Conservation (phyloP, 2,113 vertebrate genomes). For the Sceloporus undulatus region DNA sequence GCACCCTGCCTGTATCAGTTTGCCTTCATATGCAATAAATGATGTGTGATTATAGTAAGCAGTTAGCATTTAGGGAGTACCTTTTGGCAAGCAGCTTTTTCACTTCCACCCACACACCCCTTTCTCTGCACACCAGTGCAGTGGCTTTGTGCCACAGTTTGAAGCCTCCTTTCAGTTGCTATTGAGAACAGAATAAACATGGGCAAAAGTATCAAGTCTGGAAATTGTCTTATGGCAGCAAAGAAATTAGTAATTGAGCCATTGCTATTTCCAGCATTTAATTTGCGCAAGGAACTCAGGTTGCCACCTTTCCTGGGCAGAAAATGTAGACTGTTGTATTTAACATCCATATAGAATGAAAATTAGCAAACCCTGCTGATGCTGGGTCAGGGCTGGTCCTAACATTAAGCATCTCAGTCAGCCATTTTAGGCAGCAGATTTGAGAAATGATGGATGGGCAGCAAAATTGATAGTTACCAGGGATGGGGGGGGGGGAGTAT, state of each 20-base stretch:
- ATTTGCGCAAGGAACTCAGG: not conserved
- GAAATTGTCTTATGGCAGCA: not conserved
- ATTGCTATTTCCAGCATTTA: not conserved
- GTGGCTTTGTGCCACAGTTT: slow-evolving; percentile 70
- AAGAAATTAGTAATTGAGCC: not conserved
- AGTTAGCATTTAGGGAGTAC: slow-evolving; percentile 69
- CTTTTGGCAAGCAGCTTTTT: slow-evolving; percentile 66
- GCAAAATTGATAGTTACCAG: not conserved
- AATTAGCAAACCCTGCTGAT: not conserved
- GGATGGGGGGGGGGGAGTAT: too few relatives aligned
- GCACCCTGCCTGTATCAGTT: slow-evolving; percentile 66
- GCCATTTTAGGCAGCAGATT: not conserved
- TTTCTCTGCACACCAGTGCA: slow-evolving; percentile 46
- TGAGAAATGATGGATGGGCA: not conserved
- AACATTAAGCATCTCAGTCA: too few relatives aligned
- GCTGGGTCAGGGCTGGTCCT: too few relatives aligned
- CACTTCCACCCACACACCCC: not conserved
- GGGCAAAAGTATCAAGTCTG: slow-evolving; percentile 30
- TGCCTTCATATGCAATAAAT: slow-evolving; percentile 82
- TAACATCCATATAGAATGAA: not conserved
- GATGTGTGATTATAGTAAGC: slow-evolving; percentile 79
- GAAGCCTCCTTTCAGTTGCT: slow-evolving; percentile 60
- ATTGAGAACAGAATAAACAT: slow-evolving; percentile 34
- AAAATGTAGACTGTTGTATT: not conserved
- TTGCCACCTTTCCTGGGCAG: not conserved